These are phyloP conservation scores for Silurus aristotelis DNA, from an alignment of 2,797 vertebrate genomes.

Conservation along the genomic window DNA sequence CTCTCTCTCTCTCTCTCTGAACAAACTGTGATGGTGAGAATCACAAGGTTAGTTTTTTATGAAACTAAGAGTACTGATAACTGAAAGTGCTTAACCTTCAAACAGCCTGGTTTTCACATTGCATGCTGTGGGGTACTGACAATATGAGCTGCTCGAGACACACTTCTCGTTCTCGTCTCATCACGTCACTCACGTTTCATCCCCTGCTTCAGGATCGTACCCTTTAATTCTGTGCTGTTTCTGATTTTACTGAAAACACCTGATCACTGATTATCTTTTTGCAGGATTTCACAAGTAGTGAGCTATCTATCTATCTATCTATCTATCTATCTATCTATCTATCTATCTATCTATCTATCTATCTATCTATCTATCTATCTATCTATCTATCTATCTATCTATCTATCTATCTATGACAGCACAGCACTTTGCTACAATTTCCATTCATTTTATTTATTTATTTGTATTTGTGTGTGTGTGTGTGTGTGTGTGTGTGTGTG, in stretches of 20 bases:
- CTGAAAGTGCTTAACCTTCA: background rate
- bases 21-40: background rate
- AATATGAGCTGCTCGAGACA: background rate
- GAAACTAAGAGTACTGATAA: background rate
- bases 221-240: background rate
- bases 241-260: background rate
- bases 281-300: no score
- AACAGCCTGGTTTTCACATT: background rate
- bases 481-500: constrained; percentile 18
- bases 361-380: no score
- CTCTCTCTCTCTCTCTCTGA: background rate
- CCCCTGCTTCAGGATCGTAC: background rate
- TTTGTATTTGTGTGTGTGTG: background rate
- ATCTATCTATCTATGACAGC: background rate
- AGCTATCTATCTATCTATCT: no score
- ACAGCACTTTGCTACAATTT: background rate
- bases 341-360: no score
- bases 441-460: no score
- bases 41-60: no score
- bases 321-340: no score
- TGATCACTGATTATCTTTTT: background rate
- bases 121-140: background rate
- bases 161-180: no score
- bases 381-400: no score
- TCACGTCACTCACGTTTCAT: background rate